Evolutionary conservation across 2,113 vertebrate genomes (phyloP).

Genomic region (Strix uralensis): DNA sequence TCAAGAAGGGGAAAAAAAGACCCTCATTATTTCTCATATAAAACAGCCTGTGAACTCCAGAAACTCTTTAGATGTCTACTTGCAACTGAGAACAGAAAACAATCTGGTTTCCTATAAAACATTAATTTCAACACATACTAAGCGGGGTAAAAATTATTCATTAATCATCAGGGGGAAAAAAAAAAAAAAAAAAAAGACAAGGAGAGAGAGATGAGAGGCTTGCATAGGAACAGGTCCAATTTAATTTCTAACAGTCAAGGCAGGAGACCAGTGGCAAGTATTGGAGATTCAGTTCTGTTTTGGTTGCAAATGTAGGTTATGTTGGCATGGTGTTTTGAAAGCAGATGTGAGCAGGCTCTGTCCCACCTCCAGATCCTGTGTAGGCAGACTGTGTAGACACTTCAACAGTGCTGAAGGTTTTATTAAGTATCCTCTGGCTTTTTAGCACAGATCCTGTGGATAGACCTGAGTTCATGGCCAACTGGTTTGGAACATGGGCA

Average conservation of each 20-base stretch:
- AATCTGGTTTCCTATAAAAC: not conserved
- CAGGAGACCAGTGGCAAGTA: not conserved
- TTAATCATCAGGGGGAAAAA: not conserved
- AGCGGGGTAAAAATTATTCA: not conserved
- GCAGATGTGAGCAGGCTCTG: not conserved
- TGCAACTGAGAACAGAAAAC: not conserved
- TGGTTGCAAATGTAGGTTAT: not conserved
- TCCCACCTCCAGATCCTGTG: not conserved
- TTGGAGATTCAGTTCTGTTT: not conserved
- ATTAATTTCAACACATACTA: not conserved
- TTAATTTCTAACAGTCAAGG: not conserved
- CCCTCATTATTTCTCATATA: not conserved
- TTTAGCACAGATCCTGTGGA: not conserved
- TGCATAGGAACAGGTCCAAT: not conserved
- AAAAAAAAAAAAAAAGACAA: not conserved
- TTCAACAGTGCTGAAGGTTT: not conserved
- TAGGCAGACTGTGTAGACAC: not conserved
- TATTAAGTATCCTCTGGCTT: not conserved
- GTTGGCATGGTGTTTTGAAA: not conserved
- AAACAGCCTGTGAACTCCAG: not conserved
- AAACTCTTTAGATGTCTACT: not conserved
- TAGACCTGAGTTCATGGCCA: not conserved
- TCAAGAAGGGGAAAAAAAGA: not conserved
- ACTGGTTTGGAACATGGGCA: not conserved
- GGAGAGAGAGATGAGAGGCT: not conserved